A percentile compares a stretch with the other conserved stretches of the same genome.
Conservation (phyloP, 2,797 vertebrate genomes). For the Girardinus metallicus region DNA sequence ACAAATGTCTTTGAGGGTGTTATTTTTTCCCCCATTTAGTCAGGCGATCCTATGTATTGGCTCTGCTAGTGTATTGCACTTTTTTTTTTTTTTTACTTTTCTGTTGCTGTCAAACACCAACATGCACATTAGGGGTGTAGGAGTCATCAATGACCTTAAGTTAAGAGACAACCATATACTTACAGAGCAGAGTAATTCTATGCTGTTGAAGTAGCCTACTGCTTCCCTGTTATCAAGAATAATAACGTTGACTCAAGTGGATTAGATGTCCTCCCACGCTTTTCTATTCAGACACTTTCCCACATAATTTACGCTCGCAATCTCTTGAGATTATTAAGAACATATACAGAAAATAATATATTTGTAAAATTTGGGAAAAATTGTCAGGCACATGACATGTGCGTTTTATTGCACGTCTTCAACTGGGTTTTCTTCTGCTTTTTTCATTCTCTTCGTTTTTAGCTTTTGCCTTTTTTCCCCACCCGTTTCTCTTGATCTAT, state of each 20-base stretch:
- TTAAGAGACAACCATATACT: neutral
- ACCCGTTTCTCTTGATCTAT: constrained; percentile 38
- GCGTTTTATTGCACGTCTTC: constrained; percentile 58
- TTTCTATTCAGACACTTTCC: neutral
- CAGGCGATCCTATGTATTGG: neutral
- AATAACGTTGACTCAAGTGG: neutral
- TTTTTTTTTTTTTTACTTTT: neutral
- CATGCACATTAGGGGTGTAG: neutral
- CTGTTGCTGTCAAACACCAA: neutral
- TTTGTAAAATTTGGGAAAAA: neutral
- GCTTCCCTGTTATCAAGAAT: constrained; percentile 1
- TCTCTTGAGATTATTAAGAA: neutral
- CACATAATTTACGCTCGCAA: neutral
- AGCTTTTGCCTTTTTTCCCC: constrained; percentile 27
- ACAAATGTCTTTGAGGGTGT: neutral
- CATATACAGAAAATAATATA: neutral
- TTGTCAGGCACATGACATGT: neutral
- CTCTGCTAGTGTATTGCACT: neutral
- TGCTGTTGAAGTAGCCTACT: neutral
- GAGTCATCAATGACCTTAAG: neutral
- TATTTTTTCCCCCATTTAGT: neutral
- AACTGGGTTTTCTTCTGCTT: constrained; percentile 57
- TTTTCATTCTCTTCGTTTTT: constrained; percentile 51
- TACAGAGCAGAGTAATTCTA: neutral
- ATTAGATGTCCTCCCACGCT: neutral